Conservation (phyloP, 1,140 invertebrate species). For the Drosophila littoralis region DNA sequence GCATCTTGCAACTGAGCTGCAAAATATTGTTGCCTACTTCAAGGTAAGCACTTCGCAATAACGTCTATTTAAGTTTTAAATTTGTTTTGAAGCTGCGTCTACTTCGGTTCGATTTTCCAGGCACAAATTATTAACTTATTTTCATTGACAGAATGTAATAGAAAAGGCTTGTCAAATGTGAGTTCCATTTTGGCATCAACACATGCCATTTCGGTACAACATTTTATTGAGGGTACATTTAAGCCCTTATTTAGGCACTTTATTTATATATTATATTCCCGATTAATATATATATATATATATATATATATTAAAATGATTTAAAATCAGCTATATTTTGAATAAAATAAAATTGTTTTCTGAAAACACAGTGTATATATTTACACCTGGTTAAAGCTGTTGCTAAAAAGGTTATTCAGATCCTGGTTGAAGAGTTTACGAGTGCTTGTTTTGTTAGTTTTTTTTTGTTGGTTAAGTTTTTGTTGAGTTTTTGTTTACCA, state of each 20-base stretch:
- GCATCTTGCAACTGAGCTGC: conserved; percentile 45
- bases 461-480: not conserved
- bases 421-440: not conserved
- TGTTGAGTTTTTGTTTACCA: conserved; percentile 4
- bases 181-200: no score
- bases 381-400: not conserved
- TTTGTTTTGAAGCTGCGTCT: conserved; percentile 12
- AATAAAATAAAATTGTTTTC: no score
- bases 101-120: not conserved
- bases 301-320: no score
- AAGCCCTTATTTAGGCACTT: no score
- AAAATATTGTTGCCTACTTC: conserved; percentile 42
- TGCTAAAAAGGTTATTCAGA: not conserved
- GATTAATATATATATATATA: no score
- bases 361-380: no score
- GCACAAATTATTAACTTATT: conserved; percentile 1
- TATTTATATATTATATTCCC: no score
- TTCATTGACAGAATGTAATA: not conserved
- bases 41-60: conserved; percentile 9
- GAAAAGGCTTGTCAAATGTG: no score
- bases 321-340: no score
- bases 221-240: no score
- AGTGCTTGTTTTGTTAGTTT: not conserved
- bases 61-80: conserved; percentile 22
- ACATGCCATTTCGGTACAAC: no score